phyloP scores from a whole-genome alignment of 2,797 vertebrate species.

The Myripristis murdjan region DNA sequence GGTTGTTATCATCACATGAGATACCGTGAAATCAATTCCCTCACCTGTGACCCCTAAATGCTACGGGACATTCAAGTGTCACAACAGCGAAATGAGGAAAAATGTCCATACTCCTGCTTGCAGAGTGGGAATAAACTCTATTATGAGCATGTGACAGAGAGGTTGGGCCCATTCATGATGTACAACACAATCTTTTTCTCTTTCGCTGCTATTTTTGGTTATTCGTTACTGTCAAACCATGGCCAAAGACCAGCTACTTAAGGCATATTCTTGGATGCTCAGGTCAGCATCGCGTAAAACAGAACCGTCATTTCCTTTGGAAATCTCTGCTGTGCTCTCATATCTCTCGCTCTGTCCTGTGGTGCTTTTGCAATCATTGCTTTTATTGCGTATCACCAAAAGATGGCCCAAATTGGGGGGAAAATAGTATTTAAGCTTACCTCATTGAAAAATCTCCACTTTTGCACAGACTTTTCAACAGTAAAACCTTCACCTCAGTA shows the following conservation, averaged over 20 bases:
- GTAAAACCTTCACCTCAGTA: neutral
- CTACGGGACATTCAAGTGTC: constrained; percentile 66
- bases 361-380: neutral
- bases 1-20: constrained; percentile 74
- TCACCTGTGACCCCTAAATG: constrained; percentile 74
- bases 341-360: neutral
- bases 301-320: neutral
- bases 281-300: neutral
- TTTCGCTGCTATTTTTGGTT: neutral
- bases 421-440: neutral
- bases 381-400: neutral
- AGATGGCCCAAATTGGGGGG: neutral
- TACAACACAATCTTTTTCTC: constrained; percentile 17
- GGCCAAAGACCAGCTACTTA: too few species aligned
- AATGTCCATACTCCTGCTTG: constrained; percentile 29
- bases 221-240: too few species aligned
- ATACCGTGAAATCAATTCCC: constrained; percentile 82
- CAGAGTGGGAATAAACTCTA: constrained; percentile 29
- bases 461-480: neutral
- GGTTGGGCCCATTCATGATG: constrained; percentile 15
- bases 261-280: neutral
- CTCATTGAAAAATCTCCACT: neutral
- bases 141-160: constrained; percentile 34
- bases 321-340: neutral
- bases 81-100: constrained; percentile 33